Evolutionary conservation across 2,888 invertebrate genomes (phyloP), one percentile per base, ranked within the genome.

Genomic region (Ceriagrion tenellum): DNA sequence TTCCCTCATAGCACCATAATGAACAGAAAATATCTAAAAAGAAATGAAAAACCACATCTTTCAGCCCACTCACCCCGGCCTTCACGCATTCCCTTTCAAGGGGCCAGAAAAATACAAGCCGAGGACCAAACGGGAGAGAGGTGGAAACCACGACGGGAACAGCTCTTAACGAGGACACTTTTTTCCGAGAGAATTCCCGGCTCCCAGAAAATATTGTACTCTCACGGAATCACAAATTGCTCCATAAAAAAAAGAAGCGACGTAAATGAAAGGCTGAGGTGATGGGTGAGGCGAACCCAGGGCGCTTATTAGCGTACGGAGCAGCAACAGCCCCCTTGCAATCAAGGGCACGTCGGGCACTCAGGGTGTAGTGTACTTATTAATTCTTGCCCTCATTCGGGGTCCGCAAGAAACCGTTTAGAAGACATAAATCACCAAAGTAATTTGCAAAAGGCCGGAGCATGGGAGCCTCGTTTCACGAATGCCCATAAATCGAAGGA

Each of bases 391-490:
- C n/a, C 55, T 20, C 55, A 55, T 26, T 55, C 55, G 13, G 23
- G 26, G 12, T 47, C 89, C 47, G n/a, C 55, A 47, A 81, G 81
- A n/a, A 89, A 55, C 23, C 55, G 47, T 89, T 55, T 89, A 89
- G 0, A 26, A n/a, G 35, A 0, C 89, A 35, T 89, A 89, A 89
- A 55, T 89, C n/a, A 89, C 55, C 13, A 26, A 89, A 89, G 55
- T 35, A 89, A 89, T 89, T 89, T 89, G 88, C 55, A n/a, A 55
- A 89, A 89, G 89, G 55, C 55, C n/a, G 30, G 89, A 13, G 18
- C 47, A 89, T n/a, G 55, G 89, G 23, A 55, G 55, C 16, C 23
- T 55, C 10, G 55, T n/a, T 12, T 55, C 55, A 89, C 26, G 47
- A 89, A 55, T 55, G 20, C 8, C 55, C 23, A 55, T 47, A 89